A percentile compares a stretch with the other conserved stretches of the same genome.
Conservation (phyloP, 2,888 invertebrate genomes). For the Lampropteryx suffumata region DNA sequence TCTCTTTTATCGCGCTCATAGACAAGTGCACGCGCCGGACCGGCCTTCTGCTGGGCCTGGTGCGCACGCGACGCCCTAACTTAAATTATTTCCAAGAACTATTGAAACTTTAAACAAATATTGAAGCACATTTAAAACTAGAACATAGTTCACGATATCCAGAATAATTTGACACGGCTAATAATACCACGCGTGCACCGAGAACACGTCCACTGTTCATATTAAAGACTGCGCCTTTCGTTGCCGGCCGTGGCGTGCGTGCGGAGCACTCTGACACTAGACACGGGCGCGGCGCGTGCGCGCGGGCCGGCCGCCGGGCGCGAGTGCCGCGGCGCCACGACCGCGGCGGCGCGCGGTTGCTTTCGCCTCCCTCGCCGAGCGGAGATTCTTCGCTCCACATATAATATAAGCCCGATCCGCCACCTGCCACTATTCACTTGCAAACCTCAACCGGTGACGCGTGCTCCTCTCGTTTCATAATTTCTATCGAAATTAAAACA, state of each 20-base stretch:
- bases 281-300: conserved; percentile 7
- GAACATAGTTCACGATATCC: conserved; percentile 5
- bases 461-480: conserved; percentile 14
- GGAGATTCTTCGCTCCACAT: neutral
- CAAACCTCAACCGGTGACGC: conserved; percentile 18
- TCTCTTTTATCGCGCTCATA: neutral
- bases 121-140: conserved; percentile 1
- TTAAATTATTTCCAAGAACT: no score
- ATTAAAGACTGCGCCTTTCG: no score
- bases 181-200: neutral
- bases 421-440: conserved; percentile 29
- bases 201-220: no score
- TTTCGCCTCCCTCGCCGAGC: neutral
- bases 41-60: no score
- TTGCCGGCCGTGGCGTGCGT: no score
- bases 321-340: conserved; percentile 16
- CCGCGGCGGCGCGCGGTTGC: conserved; percentile 1
- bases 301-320: conserved; percentile 1
- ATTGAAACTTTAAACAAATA: no score
- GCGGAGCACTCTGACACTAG: neutral
- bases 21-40: neutral
- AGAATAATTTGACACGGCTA: neutral
- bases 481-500: neutral
- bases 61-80: no score
- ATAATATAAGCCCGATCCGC: conserved; percentile 22